phyloP scores from a whole-genome alignment of 2,797 vertebrate species.

The Cirrhinus mrigala region DNA sequence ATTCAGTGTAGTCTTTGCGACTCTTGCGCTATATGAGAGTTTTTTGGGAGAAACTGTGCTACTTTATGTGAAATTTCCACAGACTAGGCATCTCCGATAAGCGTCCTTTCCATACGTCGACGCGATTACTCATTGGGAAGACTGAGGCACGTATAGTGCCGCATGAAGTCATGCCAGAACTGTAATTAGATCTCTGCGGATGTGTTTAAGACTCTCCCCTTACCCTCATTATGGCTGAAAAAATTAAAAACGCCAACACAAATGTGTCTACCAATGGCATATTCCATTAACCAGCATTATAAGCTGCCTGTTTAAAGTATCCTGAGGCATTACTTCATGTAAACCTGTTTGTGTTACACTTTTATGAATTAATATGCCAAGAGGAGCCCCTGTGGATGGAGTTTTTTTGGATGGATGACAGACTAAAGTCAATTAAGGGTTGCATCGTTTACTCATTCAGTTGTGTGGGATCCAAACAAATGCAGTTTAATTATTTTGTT shows the following conservation, averaged over 20 bases:
- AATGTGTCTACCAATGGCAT: not conserved
- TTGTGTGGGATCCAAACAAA: not conserved
- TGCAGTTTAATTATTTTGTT: not conserved
- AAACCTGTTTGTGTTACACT: conserved; percentile 10
- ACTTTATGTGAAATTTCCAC: not conserved
- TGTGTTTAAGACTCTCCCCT: not conserved
- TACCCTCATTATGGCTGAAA: not conserved
- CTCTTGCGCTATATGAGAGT: not conserved
- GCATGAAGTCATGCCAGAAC: conserved; percentile 16
- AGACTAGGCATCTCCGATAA: conserved; percentile 1
- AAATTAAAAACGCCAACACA: not conserved
- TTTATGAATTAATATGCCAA: not conserved
- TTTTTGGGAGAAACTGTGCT: not conserved
- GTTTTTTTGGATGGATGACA: not conserved
- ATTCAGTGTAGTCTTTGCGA: not conserved
- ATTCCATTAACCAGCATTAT: conserved; percentile 1
- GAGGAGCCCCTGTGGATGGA: not conserved
- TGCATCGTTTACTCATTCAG: not conserved
- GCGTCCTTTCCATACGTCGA: not conserved
- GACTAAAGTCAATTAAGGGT: not conserved
- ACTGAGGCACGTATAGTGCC: conserved; percentile 13
- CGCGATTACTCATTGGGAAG: not conserved
- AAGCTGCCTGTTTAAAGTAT: not conserved
- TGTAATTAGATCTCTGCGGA: conserved; percentile 52
- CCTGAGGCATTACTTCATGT: not conserved